Base-by-base conservation (phyloP, 2,113 vertebrate genomes). In the Bubalus kerabau region DNA sequence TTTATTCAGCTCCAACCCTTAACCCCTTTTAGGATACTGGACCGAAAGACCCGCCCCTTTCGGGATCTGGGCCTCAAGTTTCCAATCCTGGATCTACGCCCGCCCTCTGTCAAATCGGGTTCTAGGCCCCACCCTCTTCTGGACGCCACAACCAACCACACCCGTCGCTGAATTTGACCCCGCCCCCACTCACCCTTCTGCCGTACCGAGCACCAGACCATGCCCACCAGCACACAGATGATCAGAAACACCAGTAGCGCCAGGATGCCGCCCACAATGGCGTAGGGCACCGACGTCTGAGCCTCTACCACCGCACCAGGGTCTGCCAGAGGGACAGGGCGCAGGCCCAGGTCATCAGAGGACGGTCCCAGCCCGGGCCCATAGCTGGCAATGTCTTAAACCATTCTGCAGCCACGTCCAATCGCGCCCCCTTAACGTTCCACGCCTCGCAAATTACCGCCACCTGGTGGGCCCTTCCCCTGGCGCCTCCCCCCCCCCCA, bases 131-230 rank as follows among this genome's bases (percentile, higher is more conserved):
- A 2, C 50, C 96, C 89, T 23, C 2, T 78, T 17, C 40, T 21
- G 4, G 56, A 74, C 16, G 40, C 59, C 67, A 19, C 26, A 88
- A 36, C 90, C 19, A 74, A 87, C 87, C 92, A 95, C 82, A 97
- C 81, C 78, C 95, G 52, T 30, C 1, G 24, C 60, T 36, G 90
- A 59, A 89, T 64, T 97, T 80, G 52, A 50, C 82, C 26, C 78
- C 13, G 9, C 60, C 86, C 14, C n/a, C 24, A 82, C 98, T 99
- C 98, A 99, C 99, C 99, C 99, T 99, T 99, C 98, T 99, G 99
- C 95, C 99, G 99, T 60, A 99, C 99, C 0, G 99, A 99, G 98
- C 99, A 99, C 99, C 99, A 99, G 97, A 99, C 99, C 99, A 99
- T 99, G 98, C 99, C 98, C 92, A 99, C 99, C 96, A 99, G 99